phyloP scores from a whole-genome alignment of 2,797 vertebrate species.

The Eulemur coronatus region DNA sequence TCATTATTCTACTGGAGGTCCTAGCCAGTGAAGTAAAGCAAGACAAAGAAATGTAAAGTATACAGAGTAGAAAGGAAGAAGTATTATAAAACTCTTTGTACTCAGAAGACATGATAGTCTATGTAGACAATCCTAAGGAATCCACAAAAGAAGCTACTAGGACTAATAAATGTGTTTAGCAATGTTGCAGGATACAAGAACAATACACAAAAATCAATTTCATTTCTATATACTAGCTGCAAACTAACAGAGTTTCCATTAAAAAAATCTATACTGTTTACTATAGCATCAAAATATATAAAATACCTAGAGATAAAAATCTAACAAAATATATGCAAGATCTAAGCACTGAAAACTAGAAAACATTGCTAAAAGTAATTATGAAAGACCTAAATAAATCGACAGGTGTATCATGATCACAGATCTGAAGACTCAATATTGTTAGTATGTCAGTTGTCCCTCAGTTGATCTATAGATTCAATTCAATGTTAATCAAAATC shows the following conservation, averaged over 20 bases:
- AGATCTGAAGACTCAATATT: background rate
- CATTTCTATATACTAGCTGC: background rate
- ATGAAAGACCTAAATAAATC: background rate
- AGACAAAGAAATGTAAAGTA: conserved; percentile 14
- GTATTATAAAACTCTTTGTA: conserved; percentile 12
- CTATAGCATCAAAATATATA: background rate
- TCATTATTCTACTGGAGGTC: conserved; percentile 4
- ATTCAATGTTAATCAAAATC: conserved; percentile 4
- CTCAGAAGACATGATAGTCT: background rate
- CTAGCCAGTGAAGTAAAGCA: background rate
- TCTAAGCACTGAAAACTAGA: background rate
- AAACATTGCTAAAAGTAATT: conserved; percentile 7
- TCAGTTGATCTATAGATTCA: background rate
- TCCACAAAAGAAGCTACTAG: background rate
- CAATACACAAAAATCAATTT: background rate
- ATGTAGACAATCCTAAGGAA: background rate
- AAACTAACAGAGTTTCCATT: background rate
- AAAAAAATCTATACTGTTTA: background rate
- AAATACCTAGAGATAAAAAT: conserved; percentile 5
- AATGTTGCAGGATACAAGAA: background rate
- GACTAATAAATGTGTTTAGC: background rate
- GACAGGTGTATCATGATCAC: background rate
- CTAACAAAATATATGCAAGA: conserved; percentile 1
- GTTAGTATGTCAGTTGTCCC: background rate
- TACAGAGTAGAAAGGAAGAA: background rate